Base-by-base conservation (phyloP, 1,140 invertebrate genomes). In the Sitophilus oryzae region DNA sequence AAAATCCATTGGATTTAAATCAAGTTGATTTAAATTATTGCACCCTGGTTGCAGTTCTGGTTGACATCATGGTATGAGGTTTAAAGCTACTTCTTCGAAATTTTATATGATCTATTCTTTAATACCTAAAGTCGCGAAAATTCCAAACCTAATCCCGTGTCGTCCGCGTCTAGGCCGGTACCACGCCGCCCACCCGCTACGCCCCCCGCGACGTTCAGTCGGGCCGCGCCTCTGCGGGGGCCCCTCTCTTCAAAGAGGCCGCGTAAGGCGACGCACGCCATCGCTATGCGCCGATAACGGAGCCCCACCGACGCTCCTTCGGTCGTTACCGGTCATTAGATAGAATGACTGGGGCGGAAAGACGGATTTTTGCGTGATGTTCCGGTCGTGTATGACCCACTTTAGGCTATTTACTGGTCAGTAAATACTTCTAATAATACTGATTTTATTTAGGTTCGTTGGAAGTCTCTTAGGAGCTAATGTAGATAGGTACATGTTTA, bases 311-410 rank as follows among this genome's bases (percentile, higher is more conserved):
- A n/a, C n/a, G n/a, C n/a, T n/a, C n/a, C n/a, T n/a, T n/a, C n/a
- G 37, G 15, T 50, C 49, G 44, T 52, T 52, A 52, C 49, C 36
- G 49, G 44, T 43, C 49, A 43, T 52, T 52, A 52, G 37, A 43
- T 23, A 52, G 49, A 37, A 52, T 52, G 49, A 52, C 49, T 38
- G 10, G 42, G 49, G 49, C 23, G 34, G 49, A 23, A 41, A 43
- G 44, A 6, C 20, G 38, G 40, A 42, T 43, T 52, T 52, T 43
- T 43, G 38, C 25, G 20, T 21, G 10, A n/a, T n/a, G n/a, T 38
- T 35, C 16, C 14, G 35, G 20, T 52, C 49, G 49, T 52, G 49
- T 52, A 52, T 43, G 49, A 41, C 49, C 42, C 49, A 52, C 49
- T 52, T 52, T 41, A 38, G 38, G 18, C 22, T 52, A 52, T 30